Percentiles rank a stretch among this genome's conserved stretches.
Conservation (phyloP, 2,113 vertebrate genomes). For the Eulacestoma nigropectus region DNA sequence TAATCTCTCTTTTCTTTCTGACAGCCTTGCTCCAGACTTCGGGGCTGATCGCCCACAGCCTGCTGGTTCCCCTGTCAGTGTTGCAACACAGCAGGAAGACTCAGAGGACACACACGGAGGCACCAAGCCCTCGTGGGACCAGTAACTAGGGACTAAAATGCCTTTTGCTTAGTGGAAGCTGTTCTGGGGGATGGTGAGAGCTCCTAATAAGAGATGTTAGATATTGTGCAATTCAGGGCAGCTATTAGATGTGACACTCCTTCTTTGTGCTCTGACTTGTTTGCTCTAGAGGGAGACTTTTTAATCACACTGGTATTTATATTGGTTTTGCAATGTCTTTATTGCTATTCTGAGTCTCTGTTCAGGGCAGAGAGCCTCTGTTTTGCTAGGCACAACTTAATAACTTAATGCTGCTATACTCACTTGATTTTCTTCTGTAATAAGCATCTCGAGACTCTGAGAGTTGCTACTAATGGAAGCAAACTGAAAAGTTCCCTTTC, state of each 20-base stretch:
- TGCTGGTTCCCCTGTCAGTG: neutral
- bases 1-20: neutral
- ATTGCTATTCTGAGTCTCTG: neutral
- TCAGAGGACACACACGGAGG: rapidly evolving
- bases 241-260: neutral
- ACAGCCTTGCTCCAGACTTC: neutral
- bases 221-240: neutral
- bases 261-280: neutral
- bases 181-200: neutral
- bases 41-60: neutral
- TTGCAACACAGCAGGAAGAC: neutral
- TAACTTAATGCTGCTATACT: neutral
- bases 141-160: neutral
- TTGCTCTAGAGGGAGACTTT: slow-evolving; percentile 17
- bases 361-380: neutral
- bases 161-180: neutral
- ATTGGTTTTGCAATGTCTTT: slow-evolving; percentile 14
- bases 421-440: neutral
- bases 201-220: neutral
- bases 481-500: neutral
- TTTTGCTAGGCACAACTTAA: neutral
- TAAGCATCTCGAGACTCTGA: neutral
- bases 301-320: neutral
- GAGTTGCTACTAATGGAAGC: neutral
- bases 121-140: neutral